These are phyloP conservation scores for Lasius fuliginosus DNA, from an alignment of 2,888 invertebrate species.

Conservation along the genomic window DNA sequence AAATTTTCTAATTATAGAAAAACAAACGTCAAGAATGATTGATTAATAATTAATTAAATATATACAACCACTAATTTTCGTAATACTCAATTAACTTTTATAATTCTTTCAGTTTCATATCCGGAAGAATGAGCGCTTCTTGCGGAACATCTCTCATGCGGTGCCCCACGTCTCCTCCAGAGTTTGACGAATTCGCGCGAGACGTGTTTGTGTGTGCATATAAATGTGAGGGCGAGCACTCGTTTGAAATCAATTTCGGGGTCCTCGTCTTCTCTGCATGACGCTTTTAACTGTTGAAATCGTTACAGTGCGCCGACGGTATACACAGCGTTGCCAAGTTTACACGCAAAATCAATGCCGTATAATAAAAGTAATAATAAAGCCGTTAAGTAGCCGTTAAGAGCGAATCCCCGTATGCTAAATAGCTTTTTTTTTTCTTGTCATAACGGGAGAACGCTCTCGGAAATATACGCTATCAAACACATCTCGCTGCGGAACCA, in stretches of 20 bases:
- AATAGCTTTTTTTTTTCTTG: slow-evolving; percentile 5
- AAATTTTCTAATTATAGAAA: background rate
- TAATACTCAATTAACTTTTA: background rate
- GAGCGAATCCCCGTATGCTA: background rate
- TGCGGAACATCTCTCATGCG: background rate
- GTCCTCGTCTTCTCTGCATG: slow-evolving; percentile 34
- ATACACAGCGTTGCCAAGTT: slow-evolving; percentile 55
- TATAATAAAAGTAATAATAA: slow-evolving; percentile 54
- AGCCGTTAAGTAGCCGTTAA: slow-evolving; percentile 42
- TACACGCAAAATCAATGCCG: slow-evolving; percentile 56
- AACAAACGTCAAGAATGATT: background rate
- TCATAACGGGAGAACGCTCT: background rate
- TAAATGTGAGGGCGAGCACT: background rate
- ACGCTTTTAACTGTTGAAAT: slow-evolving; percentile 53
- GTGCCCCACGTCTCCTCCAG: background rate
- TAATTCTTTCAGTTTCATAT: background rate
- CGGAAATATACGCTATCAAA: background rate
- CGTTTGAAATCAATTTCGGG: slow-evolving; percentile 41
- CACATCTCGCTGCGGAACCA: background rate
- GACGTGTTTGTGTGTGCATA: background rate
- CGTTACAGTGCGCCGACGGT: slow-evolving; percentile 42
- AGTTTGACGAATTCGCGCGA: background rate
- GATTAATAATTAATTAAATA: background rate
- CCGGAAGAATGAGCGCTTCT: background rate
- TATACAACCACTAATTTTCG: background rate